Evolutionary conservation across 2,888 invertebrate genomes (phyloP).

Genomic region (Sarcophaga rosellei): DNA sequence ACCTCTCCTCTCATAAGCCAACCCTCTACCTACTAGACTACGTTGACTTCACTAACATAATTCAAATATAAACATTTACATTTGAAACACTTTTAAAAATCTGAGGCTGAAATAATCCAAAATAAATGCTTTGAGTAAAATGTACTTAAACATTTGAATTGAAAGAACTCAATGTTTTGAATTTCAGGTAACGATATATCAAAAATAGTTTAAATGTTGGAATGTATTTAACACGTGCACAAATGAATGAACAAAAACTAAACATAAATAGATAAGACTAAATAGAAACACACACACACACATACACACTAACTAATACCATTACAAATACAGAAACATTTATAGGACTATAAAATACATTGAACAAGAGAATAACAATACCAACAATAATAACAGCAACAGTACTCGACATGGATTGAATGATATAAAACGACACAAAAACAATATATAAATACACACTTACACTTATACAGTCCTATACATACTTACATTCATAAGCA

Average conservation of each 20-base stretch:
- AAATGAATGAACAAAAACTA: constrained; percentile 28
- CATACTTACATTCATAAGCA: neutral
- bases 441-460: neutral
- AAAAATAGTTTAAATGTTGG: neutral
- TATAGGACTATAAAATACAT: neutral
- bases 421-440: constrained; percentile 17
- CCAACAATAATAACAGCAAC: neutral
- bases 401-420: neutral
- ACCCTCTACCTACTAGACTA: too few species aligned
- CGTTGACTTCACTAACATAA: too few species aligned
- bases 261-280: constrained; percentile 34
- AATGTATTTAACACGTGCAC: constrained; percentile 39
- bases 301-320: neutral
- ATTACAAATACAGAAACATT: too few species aligned
- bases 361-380: neutral
- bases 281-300: constrained; percentile 2
- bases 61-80: too few species aligned
- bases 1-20: too few species aligned
- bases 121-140: too few species aligned
- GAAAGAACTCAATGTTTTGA: too few species aligned
- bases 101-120: too few species aligned
- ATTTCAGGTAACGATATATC: neutral
- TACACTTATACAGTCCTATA: neutral
- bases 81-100: too few species aligned
- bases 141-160: too few species aligned